Base-by-base conservation (phyloP, 2,797 vertebrate genomes). In the Sebastes umbrosus region DNA sequence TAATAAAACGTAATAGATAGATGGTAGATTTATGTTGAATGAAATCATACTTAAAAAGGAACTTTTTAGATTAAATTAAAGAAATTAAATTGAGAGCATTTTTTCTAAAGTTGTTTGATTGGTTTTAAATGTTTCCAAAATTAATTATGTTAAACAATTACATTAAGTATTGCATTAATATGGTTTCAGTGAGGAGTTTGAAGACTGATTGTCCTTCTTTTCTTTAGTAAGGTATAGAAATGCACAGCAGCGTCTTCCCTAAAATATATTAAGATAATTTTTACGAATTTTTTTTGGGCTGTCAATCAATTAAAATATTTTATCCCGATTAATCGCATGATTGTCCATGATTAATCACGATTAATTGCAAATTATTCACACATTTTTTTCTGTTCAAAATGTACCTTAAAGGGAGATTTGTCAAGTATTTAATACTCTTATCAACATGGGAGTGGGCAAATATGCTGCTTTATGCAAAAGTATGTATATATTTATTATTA, bases 281-380 rank as follows among this genome's bases (percentile, higher is more conserved):
- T 2, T 65, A 11, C 3, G 2, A 25, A 6, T 18, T 20, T 50
- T 50, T 20, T 50, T 50, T 20, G 46, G 46, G 46, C 18, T 50
- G 16, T 50, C 46, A 50, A 8, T 50, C 46, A 20, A 50, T 50
- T 50, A 50, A 50, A 50, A 50, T 50, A 50, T 50, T 20, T 50
- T 0, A 50, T 50, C 18, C 16, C 16, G 0, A 50, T 50, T 8
- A 50, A 20, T 50, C 8, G 18, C 18, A 50, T 0, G 18, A 50
- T 20, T 50, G 18, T 50, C 18, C 46, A 50, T 50, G 16, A 18
- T 50, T 46, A 46, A 46, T 46, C 43, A 20, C 0, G 7, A 46
- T 46, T 50, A 50, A 50, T 50, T 18, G 18, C 3, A 18, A 50
- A 50, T 20, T 27, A 25, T 25, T 25, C 25, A 25, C 25, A 25